Conservation (phyloP, 2,113 vertebrate species). For the Shinisaurus crocodilurus region DNA sequence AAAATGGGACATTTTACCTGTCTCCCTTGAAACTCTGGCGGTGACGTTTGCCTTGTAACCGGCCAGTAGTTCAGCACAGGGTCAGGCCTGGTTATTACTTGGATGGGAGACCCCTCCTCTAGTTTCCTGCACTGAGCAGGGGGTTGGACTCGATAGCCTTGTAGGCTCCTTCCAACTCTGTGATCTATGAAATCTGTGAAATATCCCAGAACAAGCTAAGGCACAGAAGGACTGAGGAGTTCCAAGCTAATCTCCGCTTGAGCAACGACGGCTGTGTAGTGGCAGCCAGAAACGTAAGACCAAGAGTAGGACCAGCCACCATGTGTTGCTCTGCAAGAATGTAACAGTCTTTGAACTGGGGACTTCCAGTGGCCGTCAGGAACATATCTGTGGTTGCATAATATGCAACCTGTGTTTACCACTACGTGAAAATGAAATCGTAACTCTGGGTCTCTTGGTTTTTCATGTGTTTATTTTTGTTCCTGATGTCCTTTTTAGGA, state of each 20-base stretch:
- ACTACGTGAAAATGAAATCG: background rate
- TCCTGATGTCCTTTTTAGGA: background rate
- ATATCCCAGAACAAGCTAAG: background rate
- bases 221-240: background rate
- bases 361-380: background rate
- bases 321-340: background rate
- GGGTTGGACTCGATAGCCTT: too few relatives aligned
- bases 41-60: background rate
- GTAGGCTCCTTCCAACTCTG: too few relatives aligned
- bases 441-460: background rate
- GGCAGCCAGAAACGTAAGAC: background rate
- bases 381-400: background rate
- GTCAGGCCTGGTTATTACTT: too few relatives aligned
- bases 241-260: background rate
- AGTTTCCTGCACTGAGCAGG: too few relatives aligned
- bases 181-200: too few relatives aligned
- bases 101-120: too few relatives aligned
- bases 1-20: background rate
- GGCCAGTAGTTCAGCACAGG: background rate
- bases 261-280: background rate
- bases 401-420: background rate
- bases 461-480: background rate
- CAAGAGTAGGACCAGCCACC: too few relatives aligned
- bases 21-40: background rate
- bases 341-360: background rate